These are phyloP conservation scores for Ochropleura leucogaster DNA, from an alignment of 2,888 invertebrate species.

Conservation along the genomic window DNA sequence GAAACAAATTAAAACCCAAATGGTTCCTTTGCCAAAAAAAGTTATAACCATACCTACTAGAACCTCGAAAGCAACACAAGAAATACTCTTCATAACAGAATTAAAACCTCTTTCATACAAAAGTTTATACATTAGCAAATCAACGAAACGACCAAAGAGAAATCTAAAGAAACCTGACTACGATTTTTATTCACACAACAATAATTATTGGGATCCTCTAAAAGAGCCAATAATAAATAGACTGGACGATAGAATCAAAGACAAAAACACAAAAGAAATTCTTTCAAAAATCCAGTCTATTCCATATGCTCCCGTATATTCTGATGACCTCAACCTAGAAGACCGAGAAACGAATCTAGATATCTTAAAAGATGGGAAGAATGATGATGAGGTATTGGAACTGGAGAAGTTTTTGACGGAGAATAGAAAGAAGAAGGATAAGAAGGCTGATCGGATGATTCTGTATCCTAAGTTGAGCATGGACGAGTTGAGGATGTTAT, in stretches of 20 bases:
- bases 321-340: conserved; percentile 14
- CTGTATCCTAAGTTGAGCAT: conserved; percentile 71
- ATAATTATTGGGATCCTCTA: conserved; percentile 31
- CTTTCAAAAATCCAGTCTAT: conserved; percentile 17
- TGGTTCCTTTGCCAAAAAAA: conserved; percentile 91
- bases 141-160: conserved; percentile 62
- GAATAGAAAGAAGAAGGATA: conserved; percentile 40
- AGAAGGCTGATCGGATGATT: conserved; percentile 51
- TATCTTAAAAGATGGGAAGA: conserved; percentile 60
- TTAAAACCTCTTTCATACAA: conserved; percentile 92
- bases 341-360: conserved; percentile 65
- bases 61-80: conserved; percentile 91
- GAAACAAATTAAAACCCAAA: conserved; percentile 90
- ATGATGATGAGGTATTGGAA: conserved; percentile 61
- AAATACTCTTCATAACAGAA: conserved; percentile 93
- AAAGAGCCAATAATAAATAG: conserved; percentile 46
- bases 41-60: conserved; percentile 91
- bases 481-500: conserved; percentile 82
- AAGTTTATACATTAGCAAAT: conserved; percentile 89
- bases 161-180: conserved; percentile 54
- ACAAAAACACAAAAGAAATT: conserved; percentile 30
- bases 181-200: conserved; percentile 60
- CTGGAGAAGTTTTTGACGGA: conserved; percentile 67
- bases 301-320: conserved; percentile 49
- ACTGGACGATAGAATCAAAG: conserved; percentile 9